phyloP scores from a whole-genome alignment of 2,113 vertebrate genomes.

The Notiomystis cincta region DNA sequence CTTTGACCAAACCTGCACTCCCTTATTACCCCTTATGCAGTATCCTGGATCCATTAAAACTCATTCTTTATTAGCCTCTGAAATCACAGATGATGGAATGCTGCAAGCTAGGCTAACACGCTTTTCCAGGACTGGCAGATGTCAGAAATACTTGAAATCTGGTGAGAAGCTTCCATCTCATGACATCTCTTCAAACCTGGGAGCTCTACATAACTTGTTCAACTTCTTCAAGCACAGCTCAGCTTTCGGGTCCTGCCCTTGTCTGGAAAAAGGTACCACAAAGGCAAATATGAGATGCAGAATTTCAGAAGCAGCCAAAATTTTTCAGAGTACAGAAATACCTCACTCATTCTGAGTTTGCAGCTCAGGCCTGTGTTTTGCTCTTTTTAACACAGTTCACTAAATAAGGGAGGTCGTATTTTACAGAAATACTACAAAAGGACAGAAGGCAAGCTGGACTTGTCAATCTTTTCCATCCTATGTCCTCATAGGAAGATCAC shows the following conservation, averaged over 20 bases:
- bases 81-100: background rate
- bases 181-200: background rate
- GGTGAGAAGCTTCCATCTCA: background rate
- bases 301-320: slow-evolving; percentile 13
- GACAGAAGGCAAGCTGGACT: background rate
- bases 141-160: background rate
- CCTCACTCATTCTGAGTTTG: background rate
- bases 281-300: background rate
- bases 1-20: background rate
- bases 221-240: background rate
- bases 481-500: background rate
- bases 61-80: background rate
- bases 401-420: background rate
- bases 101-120: background rate
- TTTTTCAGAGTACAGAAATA: background rate
- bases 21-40: background rate
- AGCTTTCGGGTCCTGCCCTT: background rate
- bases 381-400: background rate
- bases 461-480: background rate
- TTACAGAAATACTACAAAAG: background rate
- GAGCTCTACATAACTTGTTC: background rate
- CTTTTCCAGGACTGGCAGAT: background rate
- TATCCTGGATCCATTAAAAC: background rate
- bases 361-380: background rate
- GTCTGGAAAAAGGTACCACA: background rate